Base-by-base conservation (phyloP, 2,797 vertebrate genomes). In the Rhinatrema bivittatum region DNA sequence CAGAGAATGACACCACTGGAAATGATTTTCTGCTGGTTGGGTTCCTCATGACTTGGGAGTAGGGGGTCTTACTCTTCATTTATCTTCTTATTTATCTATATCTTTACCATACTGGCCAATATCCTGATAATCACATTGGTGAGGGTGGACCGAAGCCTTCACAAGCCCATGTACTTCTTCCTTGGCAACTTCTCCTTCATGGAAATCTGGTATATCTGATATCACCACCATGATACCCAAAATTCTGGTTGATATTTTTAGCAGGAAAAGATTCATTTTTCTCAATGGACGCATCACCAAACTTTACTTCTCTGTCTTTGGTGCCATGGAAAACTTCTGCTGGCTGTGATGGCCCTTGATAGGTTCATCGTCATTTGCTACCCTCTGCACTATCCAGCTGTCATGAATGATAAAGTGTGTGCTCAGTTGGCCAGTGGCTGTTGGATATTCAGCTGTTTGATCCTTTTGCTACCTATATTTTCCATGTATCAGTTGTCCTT, bases 91-190 rank as follows among this genome's bases (percentile, higher is more conserved):
- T 10, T 41, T 27, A 24, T 34, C 7, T 49, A 49, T 13, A 21
- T 36, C 16, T 25, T 49, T 9, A 49, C 46, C 4, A 13, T 49
- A 31, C 49, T 32, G 15, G 46, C 49, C 19, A 49, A 49, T 13
- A 19, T 40, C 12, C 16, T 34, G 5, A 49, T 49, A 19, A 26
- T 49, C 31, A 22, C 20, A 4, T 36, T 29, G 13, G 25, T 49
- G 41, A 22, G 34, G 26, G 19, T 36, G 9, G 17, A 49, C 42
- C 7, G 46, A 23, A 41, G 30, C 17, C 28, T 49, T 7, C 46
- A 36, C 7, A 49, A 49, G 17, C 46, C 46, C 13, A 49, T 49
- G 46, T 49, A 41, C 25, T 49, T 49, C 13, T 49, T 49, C 11
- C 38, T 49, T 11, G 36, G 46, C 25, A 49, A 49, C 18, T 21